Base-by-base conservation (phyloP, 2,113 vertebrate genomes). In the Myrmecobius fasciatus region DNA sequence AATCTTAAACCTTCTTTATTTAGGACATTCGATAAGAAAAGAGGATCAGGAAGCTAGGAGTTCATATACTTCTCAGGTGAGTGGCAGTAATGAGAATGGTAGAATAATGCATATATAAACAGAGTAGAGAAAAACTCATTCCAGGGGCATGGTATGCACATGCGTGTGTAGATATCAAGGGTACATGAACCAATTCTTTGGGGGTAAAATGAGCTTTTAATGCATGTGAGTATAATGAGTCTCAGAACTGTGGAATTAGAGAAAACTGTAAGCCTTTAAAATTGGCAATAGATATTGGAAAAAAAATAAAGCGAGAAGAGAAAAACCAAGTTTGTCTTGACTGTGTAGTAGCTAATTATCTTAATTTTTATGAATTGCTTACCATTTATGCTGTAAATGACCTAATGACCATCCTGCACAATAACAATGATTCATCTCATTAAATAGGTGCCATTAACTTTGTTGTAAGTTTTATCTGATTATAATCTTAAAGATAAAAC, bases 141-240 rank as follows among this genome's bases (percentile, higher is more conserved):
- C n/a, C 0, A 36, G 89, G 67, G 48, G 48, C 25, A 10, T 25
- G 47, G 67, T 20, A 25, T 20, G 1, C 25, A 6, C 25, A 47
- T 24, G 12, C 6, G 17, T 28, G 25, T 8, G 3, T 2, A 43
- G 28, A 43, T 43, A 43, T 83, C 20, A 83, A 83, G 20, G 36
- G 17, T 24, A 22, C 5, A 43, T 8, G 2, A 43, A 22, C 67
- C n/a, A 83, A 24, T 83, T 83, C 2, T 83, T 83, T 24, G n/a
- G 7, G 67, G 36, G 20, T 2, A 20, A 1, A 24, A 83, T 51
- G 67, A 83, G 14, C 36, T 83, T 83, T 83, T n/a, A 83, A 83
- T 0, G 2, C 3, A 36, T 91, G 9, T 10, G 26, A 0, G 0
- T 92, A 48, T 0, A 2, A 22, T 56, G 14, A 20, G 7, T 26